Base-by-base conservation (phyloP, 1,140 invertebrate species). In the Drosophila kohkoa region DNA sequence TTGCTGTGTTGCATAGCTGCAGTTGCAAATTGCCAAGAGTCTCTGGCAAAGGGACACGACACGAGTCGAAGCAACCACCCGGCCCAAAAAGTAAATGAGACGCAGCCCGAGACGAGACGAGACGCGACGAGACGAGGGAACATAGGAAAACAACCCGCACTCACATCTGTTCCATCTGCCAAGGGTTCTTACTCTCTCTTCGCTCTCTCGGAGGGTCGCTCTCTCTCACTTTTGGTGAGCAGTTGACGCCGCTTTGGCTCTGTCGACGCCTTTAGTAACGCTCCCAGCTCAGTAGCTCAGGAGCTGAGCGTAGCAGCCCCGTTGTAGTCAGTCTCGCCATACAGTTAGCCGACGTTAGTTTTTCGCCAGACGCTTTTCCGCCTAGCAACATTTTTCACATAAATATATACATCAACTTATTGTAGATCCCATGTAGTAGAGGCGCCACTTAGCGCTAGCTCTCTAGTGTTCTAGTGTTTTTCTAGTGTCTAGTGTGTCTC, bases 321-420 rank as follows among this genome's bases (percentile, higher is more conserved):
- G 65, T 32, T 38, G 35, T 38, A 77, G 78, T 88, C 83, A 87
- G 83, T 82, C 82, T 75, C 78, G 62, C 69, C 81, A 85, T 88
- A 80, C 82, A 87, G 82, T 87, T 87, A 88, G 86, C 75, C 86
- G 81, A 85, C 83, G 86, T 88, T 88, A 88, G 85, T 90, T 88
- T 88, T 89, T 79, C 83, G 78, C 28, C 85, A 90, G 85, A 90
- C 85, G 85, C 86, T 88, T 85, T 88, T 89, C 86, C 85, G 85
- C 77, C 69, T 88, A 83, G 85, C 62, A 88, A 71, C 78, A 88
- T 88, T 88, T 89, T 89, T 73, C 70, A 59, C 45, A 54, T 41
- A 59, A 25, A 65, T 54, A 66, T 16, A 76, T 46, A 64, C 20
- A 49, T 13, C 43, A 20, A 63, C 16, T 43, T 43, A 55, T n/a